Conservation (phyloP, 2,888 invertebrate genomes). For the Lasioglossum malachurum region DNA sequence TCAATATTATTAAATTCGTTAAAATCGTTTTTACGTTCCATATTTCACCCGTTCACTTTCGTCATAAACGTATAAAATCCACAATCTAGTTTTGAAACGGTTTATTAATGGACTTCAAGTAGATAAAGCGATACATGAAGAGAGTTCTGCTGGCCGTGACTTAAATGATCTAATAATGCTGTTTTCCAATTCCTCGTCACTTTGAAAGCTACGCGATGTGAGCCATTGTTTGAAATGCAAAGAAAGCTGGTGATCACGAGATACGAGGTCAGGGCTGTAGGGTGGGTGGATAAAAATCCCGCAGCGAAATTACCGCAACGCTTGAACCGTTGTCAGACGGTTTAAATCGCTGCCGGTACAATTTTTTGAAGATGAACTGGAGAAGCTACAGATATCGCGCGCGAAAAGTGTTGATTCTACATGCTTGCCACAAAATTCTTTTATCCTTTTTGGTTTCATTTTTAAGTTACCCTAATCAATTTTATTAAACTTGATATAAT, state of each 20-base stretch:
- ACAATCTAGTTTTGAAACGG: background rate
- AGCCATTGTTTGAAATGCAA: background rate
- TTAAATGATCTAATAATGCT: background rate
- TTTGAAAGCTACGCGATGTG: background rate
- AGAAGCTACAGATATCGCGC: background rate
- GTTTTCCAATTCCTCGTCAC: background rate
- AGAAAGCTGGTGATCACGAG: background rate
- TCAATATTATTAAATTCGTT: too few relatives aligned
- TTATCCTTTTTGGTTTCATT: background rate
- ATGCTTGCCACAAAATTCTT: background rate
- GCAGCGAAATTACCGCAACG: conserved; percentile 4
- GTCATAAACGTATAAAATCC: too few relatives aligned
- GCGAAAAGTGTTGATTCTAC: background rate
- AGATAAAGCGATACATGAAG: background rate
- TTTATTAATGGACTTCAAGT: background rate
- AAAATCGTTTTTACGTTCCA: too few relatives aligned
- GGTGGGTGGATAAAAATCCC: background rate
- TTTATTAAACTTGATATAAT: background rate
- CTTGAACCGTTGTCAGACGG: background rate
- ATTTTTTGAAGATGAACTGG: background rate
- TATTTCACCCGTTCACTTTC: too few relatives aligned
- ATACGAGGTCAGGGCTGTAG: background rate
- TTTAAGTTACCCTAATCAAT: background rate
- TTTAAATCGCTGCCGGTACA: background rate
- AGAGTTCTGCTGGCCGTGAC: background rate